A percentile compares a stretch with the other conserved stretches of the same genome.
Evolutionary conservation across 2,888 invertebrate genomes (phyloP).

Genomic region (Bombylius major): DNA sequence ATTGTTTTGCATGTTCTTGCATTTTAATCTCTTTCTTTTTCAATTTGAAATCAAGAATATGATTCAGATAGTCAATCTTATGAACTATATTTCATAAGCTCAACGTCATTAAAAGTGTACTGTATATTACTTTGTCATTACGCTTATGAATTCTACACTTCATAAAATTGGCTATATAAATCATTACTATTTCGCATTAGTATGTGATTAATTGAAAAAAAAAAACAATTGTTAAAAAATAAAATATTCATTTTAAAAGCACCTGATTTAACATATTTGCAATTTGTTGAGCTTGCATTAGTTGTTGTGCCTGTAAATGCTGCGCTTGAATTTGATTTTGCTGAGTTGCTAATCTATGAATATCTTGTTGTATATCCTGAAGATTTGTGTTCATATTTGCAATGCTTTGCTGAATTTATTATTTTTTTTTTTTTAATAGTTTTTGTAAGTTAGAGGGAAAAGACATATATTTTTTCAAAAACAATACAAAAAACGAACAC

Average conservation of each 20-base stretch:
- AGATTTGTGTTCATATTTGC: constrained; percentile 75
- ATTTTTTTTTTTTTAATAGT: not conserved
- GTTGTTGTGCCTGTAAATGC: constrained; percentile 45
- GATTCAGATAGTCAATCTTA: too few species aligned
- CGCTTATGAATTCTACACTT: too few species aligned
- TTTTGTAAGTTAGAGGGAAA: not conserved
- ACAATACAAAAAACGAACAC: not conserved
- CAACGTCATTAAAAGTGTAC: too few species aligned
- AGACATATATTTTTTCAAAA: too few species aligned
- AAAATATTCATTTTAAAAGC: not conserved
- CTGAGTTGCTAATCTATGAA: constrained; percentile 75
- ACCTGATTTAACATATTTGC: constrained; percentile 37
- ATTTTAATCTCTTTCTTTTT: too few species aligned
- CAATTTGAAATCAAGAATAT: too few species aligned
- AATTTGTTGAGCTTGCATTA: constrained; percentile 44
- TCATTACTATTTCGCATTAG: too few species aligned
- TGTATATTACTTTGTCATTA: too few species aligned
- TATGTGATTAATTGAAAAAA: too few species aligned
- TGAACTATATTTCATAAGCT: too few species aligned
- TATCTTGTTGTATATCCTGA: constrained; percentile 87
- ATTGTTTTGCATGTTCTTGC: too few species aligned
- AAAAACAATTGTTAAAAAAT: not conserved
- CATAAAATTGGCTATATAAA: too few species aligned
- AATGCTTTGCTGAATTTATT: constrained; percentile 35
- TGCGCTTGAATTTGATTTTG: constrained; percentile 59